Evolutionary conservation across 1,140 invertebrate species (phyloP).

Genomic region (Brachystomella parvula): DNA sequence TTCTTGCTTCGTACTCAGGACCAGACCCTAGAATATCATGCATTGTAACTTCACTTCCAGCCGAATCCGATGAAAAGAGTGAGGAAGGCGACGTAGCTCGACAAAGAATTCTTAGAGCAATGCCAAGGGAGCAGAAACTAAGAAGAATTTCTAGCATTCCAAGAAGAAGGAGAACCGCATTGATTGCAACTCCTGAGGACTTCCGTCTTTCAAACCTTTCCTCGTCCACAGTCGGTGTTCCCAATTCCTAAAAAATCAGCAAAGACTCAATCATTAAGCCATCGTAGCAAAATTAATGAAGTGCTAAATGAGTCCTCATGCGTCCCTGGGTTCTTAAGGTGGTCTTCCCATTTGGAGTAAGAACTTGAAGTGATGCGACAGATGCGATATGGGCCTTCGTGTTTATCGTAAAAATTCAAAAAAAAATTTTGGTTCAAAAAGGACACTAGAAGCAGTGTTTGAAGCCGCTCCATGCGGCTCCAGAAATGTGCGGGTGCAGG

Average conservation of each 20-base stretch:
- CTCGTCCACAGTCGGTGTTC: slow-evolving; percentile 19
- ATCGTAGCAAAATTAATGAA: too few species aligned
- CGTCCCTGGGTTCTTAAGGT: too few species aligned
- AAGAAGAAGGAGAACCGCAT: slow-evolving; percentile 33
- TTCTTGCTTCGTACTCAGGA: slow-evolving; percentile 32
- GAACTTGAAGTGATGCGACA: too few species aligned
- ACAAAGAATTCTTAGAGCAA: slow-evolving; percentile 29
- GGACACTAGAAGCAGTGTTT: too few species aligned
- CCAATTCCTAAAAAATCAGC: slow-evolving; percentile 10
- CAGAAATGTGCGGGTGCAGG: too few species aligned
- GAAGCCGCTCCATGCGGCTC: too few species aligned
- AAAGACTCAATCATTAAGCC: background rate
- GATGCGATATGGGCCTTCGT: too few species aligned
- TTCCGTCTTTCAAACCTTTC: slow-evolving; percentile 28
- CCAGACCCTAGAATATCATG: slow-evolving; percentile 23
- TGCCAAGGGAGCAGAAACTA: slow-evolving; percentile 33
- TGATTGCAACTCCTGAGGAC: slow-evolving; percentile 29
- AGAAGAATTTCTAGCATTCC: slow-evolving; percentile 32
- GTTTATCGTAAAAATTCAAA: too few species aligned
- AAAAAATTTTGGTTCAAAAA: too few species aligned
- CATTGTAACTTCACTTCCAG: slow-evolving; percentile 24
- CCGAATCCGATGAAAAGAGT: slow-evolving; percentile 20
- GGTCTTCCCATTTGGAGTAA: too few species aligned
- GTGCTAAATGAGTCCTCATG: background rate
- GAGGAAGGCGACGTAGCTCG: background rate